Evolutionary conservation across 2,113 vertebrate genomes (phyloP), one percentile per base, ranked within the genome.

Genomic region (Seriola aureovittata): DNA sequence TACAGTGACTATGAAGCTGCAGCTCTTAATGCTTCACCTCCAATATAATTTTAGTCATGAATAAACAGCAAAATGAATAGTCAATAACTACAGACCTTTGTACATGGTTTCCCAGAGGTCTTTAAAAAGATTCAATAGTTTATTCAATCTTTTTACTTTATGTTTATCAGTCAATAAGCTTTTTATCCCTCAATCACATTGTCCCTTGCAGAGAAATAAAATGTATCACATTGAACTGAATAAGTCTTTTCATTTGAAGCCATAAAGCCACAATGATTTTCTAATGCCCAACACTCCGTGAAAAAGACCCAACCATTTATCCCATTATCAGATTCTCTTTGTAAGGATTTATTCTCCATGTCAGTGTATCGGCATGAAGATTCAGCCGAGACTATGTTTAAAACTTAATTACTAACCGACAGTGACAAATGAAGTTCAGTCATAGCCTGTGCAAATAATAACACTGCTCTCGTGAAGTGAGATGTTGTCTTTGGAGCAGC

Each of bases 161-260:
- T 57, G 17, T 57, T 57, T 57, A 71, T 42, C 46, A 57, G 38
- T 66, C 68, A 81, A 71, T 78, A 73, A 38, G n/a, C 71, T 38
- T 80, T 75, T 83, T 74, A 66, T 78, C 44, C 48, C 13, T 59
- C 57, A 59, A 21, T 73, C 46, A 69, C 34, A 59, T 32, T 73
- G 21, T 54, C 52, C 40, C 46, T 64, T 34, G 58, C 34, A 21
- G 79, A 52, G 69, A 58, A 69, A 72, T 58, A 9, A 65, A 78
- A 50, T 8, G 6, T 14, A 58, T 42, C 13, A 32, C 42, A 46
- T 36, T 50, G 21, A 65, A 38, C 8, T 76, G 42, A 76, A 73
- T 46, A 14, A 57, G 9, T 57, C 80, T 65, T 79, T 81, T 84
- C 9, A 64, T 84, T 81, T 75, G 34, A n/a, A 71, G 40, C 34